A percentile compares a stretch with the other conserved stretches of the same genome.
phyloP scores from a whole-genome alignment of 2,888 invertebrate species.

The Heliconius ethilla region DNA sequence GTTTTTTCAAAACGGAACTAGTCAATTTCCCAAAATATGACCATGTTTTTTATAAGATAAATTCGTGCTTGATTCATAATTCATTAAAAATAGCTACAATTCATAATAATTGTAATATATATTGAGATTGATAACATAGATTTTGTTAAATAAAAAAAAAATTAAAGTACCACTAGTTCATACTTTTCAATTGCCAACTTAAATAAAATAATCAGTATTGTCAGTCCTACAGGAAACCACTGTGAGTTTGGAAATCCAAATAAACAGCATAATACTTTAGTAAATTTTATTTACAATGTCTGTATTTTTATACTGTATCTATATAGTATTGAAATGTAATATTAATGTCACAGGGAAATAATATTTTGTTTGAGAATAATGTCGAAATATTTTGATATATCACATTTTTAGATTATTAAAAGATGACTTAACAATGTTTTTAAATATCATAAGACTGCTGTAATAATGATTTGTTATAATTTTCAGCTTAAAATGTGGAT shows the following conservation, averaged over 20 bases:
- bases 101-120: too few relatives aligned
- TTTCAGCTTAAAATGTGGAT: conserved; percentile 98
- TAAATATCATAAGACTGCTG: neutral
- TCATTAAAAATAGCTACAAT: too few relatives aligned
- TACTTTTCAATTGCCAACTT: neutral
- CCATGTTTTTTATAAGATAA: too few relatives aligned
- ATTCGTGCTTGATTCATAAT: too few relatives aligned
- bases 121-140: too few relatives aligned
- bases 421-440: neutral
- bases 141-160: too few relatives aligned
- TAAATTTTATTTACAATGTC: neutral
- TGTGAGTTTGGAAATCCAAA: neutral
- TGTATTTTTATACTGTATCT: neutral
- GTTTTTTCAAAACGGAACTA: too few relatives aligned
- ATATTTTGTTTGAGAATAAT: neutral
- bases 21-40: too few relatives aligned
- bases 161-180: too few relatives aligned
- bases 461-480: neutral
- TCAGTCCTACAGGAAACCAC: neutral
- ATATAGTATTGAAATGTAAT: neutral
- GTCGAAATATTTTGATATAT: neutral
- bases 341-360: neutral
- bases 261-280: neutral
- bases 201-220: neutral
- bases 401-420: neutral